phyloP scores from a whole-genome alignment of 2,888 invertebrate species.

The Punctoribates punctum region DNA sequence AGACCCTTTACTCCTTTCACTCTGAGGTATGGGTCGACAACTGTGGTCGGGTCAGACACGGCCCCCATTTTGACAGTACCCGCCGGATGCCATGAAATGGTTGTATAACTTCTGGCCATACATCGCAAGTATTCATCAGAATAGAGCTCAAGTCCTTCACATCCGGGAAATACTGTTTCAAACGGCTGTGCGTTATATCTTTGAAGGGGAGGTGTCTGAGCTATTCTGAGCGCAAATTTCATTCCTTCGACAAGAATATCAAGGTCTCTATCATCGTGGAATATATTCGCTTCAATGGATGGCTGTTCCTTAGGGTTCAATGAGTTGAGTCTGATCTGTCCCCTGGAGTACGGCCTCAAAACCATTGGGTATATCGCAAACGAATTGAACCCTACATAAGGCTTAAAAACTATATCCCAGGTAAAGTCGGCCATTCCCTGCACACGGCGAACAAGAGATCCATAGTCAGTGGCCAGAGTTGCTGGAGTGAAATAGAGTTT shows the following conservation, averaged over 20 bases:
- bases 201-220: neutral
- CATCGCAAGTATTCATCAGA: conserved; percentile 44
- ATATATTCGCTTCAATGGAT: conserved; percentile 75
- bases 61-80: conserved; percentile 59
- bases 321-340: conserved; percentile 71
- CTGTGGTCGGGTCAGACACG: conserved; percentile 54
- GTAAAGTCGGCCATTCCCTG: too few relatives aligned
- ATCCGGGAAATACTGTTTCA: conserved; percentile 44
- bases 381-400: conserved; percentile 58
- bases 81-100: conserved; percentile 57
- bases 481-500: too few relatives aligned
- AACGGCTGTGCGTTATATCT: conserved; percentile 11
- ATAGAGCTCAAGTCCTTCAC: conserved; percentile 42
- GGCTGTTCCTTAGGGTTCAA: conserved; percentile 72
- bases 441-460: too few relatives aligned
- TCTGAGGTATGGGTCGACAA: conserved; percentile 53
- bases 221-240: neutral
- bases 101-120: conserved; percentile 41
- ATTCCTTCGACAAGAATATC: conserved; percentile 67
- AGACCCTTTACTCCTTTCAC: conserved; percentile 65
- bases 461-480: too few relatives aligned
- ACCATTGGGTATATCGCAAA: conserved; percentile 82
- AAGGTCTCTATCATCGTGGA: conserved; percentile 67
- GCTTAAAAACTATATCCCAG: too few relatives aligned
- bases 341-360: conserved; percentile 79